These are phyloP conservation scores for Myripristis murdjan DNA, from an alignment of 2,797 vertebrate species.

Conservation along the genomic window DNA sequence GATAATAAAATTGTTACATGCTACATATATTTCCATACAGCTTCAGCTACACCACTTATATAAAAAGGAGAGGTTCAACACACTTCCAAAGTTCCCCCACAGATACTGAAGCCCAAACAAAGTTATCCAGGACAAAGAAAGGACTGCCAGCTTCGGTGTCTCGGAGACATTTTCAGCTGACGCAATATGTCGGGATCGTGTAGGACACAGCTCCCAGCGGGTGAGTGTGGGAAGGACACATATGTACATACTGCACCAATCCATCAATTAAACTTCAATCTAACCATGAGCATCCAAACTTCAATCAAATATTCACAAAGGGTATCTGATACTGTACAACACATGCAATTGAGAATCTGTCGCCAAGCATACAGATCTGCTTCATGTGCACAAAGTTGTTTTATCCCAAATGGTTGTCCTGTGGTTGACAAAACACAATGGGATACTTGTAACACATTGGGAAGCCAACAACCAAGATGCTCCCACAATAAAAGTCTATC, in stretches of 20 bases:
- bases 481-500: constrained; percentile 13
- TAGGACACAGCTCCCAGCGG: constrained; percentile 23
- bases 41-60: constrained; percentile 26
- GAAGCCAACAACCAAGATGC: constrained; percentile 38
- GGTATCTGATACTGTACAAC: constrained; percentile 22
- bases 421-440: constrained; percentile 47
- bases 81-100: constrained; percentile 29
- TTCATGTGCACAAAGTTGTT: constrained; percentile 26
- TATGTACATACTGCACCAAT: constrained; percentile 32
- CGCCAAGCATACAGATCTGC: constrained; percentile 17
- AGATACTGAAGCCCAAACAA: constrained; percentile 41
- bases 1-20: not conserved
- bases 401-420: constrained; percentile 33
- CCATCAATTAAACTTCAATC: constrained; percentile 26
- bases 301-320: constrained; percentile 14
- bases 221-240: constrained; percentile 41
- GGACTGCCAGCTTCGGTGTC: constrained; percentile 28
- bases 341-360: constrained; percentile 36
- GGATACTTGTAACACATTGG: constrained; percentile 49
- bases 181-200: not conserved
- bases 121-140: constrained; percentile 15
- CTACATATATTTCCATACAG: constrained; percentile 1
- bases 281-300: constrained; percentile 26
- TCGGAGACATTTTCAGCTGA: constrained; percentile 25
- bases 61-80: constrained; percentile 22